Percentiles rank a stretch among this genome's conserved stretches.
phyloP scores from a whole-genome alignment of 2,888 invertebrate species.

The Trypoxylon attenuatum region DNA sequence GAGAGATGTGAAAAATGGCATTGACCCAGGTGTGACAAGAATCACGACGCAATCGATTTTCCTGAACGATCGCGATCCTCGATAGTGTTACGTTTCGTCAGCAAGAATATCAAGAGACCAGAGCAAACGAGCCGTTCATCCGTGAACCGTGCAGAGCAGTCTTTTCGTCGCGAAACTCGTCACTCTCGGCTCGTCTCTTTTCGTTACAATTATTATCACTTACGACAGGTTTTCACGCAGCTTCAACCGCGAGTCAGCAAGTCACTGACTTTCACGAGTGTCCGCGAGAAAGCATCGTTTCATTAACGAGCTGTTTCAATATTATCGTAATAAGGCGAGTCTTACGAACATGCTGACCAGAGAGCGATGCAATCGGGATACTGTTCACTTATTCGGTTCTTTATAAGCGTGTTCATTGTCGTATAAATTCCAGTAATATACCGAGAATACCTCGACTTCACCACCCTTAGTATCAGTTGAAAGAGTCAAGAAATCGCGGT shows the following conservation, averaged over 20 bases:
- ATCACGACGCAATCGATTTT: conserved; percentile 54
- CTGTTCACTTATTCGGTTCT: too few species aligned
- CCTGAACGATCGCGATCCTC: conserved; percentile 33
- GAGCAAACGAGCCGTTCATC: conserved; percentile 32
- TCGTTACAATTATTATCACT: conserved; percentile 50
- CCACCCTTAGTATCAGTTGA: too few species aligned
- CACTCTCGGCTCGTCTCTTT: conserved; percentile 45
- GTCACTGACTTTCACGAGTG: neutral
- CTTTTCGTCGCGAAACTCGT: conserved; percentile 17
- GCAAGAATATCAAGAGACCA: conserved; percentile 31
- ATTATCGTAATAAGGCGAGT: too few species aligned
- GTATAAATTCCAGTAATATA: too few species aligned
- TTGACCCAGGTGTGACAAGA: conserved; percentile 64
- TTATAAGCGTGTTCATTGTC: too few species aligned
- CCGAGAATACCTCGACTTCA: too few species aligned
- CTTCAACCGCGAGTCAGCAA: neutral
- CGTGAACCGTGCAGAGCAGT: conserved; percentile 17
- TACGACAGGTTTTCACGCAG: neutral
- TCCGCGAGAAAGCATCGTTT: too few species aligned
- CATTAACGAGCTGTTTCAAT: too few species aligned
- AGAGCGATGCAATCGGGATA: too few species aligned
- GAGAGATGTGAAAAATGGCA: conserved; percentile 62
- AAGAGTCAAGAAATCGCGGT: neutral
- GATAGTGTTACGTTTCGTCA: conserved; percentile 42
- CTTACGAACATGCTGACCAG: too few species aligned